These are phyloP conservation scores for Hemichromis elongatus DNA, from an alignment of 2,113 vertebrate genomes.

Conservation along the genomic window DNA sequence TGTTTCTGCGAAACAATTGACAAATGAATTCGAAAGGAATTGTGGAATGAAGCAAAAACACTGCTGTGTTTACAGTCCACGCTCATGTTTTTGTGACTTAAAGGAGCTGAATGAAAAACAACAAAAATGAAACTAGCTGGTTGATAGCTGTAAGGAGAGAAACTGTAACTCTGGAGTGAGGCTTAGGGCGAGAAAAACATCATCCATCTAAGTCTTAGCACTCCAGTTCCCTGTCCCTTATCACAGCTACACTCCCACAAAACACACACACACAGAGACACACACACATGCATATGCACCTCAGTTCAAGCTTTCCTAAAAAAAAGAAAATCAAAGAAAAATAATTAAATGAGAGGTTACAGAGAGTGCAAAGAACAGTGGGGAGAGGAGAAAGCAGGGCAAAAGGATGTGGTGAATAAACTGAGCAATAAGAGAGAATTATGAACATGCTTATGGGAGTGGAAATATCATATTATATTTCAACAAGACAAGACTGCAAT, in stretches of 20 bases:
- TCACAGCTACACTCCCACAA: constrained; percentile 58
- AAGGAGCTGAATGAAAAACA: background rate
- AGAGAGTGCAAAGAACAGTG: constrained; percentile 48
- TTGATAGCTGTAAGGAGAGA: background rate
- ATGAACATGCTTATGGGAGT: constrained; percentile 60
- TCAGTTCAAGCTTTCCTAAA: constrained; percentile 43
- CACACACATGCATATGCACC: background rate
- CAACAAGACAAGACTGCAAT: constrained; percentile 33
- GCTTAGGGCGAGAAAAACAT: constrained; percentile 64
- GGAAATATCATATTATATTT: constrained; percentile 55
- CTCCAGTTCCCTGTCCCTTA: constrained; percentile 65
- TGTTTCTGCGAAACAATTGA: background rate
- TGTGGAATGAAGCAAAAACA: background rate
- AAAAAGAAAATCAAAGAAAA: constrained; percentile 42
- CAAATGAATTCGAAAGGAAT: background rate
- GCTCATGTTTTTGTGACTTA: background rate
- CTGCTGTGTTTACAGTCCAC: constrained; percentile 23
- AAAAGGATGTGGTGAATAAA: constrained; percentile 41
- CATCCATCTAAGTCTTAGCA: constrained; percentile 64
- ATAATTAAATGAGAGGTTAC: constrained; percentile 44
- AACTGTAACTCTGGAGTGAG: constrained; percentile 41
- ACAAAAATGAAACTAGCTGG: background rate
- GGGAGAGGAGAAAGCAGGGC: constrained; percentile 25
- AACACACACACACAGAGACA: constrained; percentile 6
- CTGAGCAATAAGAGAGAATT: constrained; percentile 61